A percentile compares a stretch with the other conserved stretches of the same genome.
These are phyloP conservation scores for Drosophila asahinai DNA, from an alignment of 1,140 invertebrate genomes.

Conservation along the genomic window DNA sequence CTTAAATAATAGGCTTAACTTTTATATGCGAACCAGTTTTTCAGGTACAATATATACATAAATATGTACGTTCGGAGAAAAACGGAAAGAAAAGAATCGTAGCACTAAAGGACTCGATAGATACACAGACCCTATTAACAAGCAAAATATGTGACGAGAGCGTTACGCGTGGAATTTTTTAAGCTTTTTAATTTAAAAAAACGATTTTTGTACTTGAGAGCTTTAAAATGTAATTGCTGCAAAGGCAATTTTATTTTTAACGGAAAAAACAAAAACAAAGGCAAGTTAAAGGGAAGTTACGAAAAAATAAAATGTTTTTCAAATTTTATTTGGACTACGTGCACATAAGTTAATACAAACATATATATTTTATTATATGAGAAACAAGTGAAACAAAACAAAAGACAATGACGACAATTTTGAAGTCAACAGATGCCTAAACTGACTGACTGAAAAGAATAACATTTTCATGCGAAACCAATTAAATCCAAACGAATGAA, in stretches of 20 bases:
- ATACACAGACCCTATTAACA: conserved; percentile 19
- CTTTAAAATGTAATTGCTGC: conserved; percentile 65
- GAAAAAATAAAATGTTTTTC: conserved; percentile 44
- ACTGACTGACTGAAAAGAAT: conserved; percentile 69
- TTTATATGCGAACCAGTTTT: conserved; percentile 57
- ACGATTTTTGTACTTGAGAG: conserved; percentile 78
- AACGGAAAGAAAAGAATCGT: conserved; percentile 8
- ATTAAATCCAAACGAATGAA: conserved; percentile 40
- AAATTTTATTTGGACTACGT: conserved; percentile 51
- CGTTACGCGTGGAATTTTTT: conserved; percentile 63
- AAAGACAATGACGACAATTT: conserved; percentile 81
- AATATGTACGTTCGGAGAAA: conserved; percentile 18
- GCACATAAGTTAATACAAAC: conserved; percentile 36
- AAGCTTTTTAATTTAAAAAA: conserved; percentile 71
- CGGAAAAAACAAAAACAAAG: conserved; percentile 23
- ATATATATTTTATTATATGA: conserved; percentile 54
- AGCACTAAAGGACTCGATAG: conserved; percentile 40
- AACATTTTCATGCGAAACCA: conserved; percentile 52
- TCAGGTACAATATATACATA: conserved; percentile 26
- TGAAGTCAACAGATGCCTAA: conserved; percentile 80
- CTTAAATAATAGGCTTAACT: conserved; percentile 47
- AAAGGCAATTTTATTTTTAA: conserved; percentile 50
- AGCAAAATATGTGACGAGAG: conserved; percentile 22
- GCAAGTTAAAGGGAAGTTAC: conserved; percentile 11
- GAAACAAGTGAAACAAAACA: conserved; percentile 41